Evolutionary conservation across 2,797 vertebrate genomes (phyloP), one percentile per base, ranked within the genome.

Genomic region (Carapus acus): DNA sequence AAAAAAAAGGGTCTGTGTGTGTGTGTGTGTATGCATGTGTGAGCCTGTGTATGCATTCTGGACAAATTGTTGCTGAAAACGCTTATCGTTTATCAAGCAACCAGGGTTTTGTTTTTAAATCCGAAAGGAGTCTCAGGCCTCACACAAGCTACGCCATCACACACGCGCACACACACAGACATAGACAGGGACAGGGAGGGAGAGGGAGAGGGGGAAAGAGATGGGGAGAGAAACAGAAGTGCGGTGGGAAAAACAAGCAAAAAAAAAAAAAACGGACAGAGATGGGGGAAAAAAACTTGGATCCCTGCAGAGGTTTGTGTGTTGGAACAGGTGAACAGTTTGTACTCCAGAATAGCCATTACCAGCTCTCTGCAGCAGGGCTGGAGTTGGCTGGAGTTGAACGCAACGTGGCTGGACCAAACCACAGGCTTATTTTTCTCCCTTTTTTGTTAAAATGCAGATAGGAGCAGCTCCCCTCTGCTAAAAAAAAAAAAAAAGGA

Each of bases 281-380:
- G 70, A 67, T 48, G 64, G 71, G 70, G 71, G 70, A 77, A 82
- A 83, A 85, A 84, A 85, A 83, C 79, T 80, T 88, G 88, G 88
- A 90, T 85, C 82, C 82, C 78, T 84, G 75, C 65, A 78, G 81
- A 86, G 86, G 86, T 88, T 89, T 87, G 85, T 85, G 83, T 88
- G 85, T 89, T 90, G 89, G 89, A 90, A 88, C 89, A 90, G 89
- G 89, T 90, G 88, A 90, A 88, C 81, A 86, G 86, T 89, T 89
- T 89, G 85, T 88, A 85, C 87, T 90, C 89, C 88, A 90, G 87
- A 89, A 89, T 85, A 88, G 88, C 89, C 88, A 90, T 90, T 90
- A 90, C 88, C 86, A 84, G 85, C 83, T 79, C 85, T 88, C 84
- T 88, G 85, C 87, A 87, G 88, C 83, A 85, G 86, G 86, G 82